Percentiles rank a stretch among this genome's conserved stretches.
Evolutionary conservation across 1,140 invertebrate species (phyloP).

Genomic region (Hetaerina americana): DNA sequence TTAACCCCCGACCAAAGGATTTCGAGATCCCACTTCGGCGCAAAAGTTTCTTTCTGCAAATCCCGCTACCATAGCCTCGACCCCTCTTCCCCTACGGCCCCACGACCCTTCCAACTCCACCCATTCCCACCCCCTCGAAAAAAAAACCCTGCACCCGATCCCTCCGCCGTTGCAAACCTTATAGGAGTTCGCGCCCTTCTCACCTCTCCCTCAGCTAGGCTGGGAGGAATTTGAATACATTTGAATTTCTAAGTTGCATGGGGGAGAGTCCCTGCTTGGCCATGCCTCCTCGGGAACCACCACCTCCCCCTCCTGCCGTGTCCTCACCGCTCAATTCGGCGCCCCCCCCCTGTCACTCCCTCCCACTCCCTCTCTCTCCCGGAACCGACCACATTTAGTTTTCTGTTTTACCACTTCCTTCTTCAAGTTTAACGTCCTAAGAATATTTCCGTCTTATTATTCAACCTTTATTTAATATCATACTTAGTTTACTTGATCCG

Average conservation of each 20-base stretch:
- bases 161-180: too few relatives aligned
- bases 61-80: neutral
- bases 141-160: too few relatives aligned
- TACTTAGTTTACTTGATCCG: too few relatives aligned
- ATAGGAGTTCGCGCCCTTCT: neutral
- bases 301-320: too few relatives aligned
- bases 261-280: neutral
- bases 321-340: neutral
- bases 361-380: neutral
- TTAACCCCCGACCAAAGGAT: neutral
- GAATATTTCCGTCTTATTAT: too few relatives aligned
- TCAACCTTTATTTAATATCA: too few relatives aligned
- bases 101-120: neutral
- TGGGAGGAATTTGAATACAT: neutral
- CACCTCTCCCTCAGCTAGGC: neutral
- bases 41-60: neutral
- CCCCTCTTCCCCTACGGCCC: too few relatives aligned
- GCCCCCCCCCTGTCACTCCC: neutral
- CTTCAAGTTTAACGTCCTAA: too few relatives aligned
- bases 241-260: neutral
- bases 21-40: neutral
- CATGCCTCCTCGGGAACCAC: too few relatives aligned
- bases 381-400: too few relatives aligned
- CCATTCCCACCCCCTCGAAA: neutral
- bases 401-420: too few relatives aligned